These are phyloP conservation scores for Drosophila robusta DNA, from an alignment of 2,888 invertebrate species.

Conservation along the genomic window DNA sequence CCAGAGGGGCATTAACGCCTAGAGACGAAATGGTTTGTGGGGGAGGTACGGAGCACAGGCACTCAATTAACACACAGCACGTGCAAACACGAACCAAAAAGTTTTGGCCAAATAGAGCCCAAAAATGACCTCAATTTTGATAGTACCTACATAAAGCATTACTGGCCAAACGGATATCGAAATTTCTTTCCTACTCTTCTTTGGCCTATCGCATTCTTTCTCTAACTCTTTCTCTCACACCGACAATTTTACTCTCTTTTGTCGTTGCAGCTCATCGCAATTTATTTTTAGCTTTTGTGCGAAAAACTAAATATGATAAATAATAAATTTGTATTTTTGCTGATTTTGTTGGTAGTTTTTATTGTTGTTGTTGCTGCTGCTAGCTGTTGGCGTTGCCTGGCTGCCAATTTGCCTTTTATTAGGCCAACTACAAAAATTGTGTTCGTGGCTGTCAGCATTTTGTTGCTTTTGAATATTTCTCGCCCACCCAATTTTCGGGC, in stretches of 20 bases:
- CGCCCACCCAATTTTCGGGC: constrained; percentile 50
- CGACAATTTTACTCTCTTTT: neutral
- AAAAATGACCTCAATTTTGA: constrained; percentile 43
- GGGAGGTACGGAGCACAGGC: constrained; percentile 2
- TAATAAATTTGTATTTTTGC: constrained; percentile 62
- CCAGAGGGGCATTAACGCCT: constrained; percentile 43
- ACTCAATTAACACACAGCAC: constrained; percentile 59
- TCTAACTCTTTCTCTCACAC: neutral
- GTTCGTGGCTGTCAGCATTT: constrained; percentile 64
- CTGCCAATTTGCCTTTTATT: constrained; percentile 69
- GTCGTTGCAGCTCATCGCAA: constrained; percentile 38
- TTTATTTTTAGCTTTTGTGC: constrained; percentile 62
- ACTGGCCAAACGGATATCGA: constrained; percentile 34
- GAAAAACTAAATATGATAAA: constrained; percentile 61
- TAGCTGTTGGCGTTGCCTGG: constrained; percentile 39
- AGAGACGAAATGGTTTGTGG: neutral
- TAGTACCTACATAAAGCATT: constrained; percentile 1
- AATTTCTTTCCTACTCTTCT: constrained; percentile 14
- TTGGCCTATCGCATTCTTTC: too few relatives aligned
- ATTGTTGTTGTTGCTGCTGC: constrained; percentile 17
- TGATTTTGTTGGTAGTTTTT: constrained; percentile 42
- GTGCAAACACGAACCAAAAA: constrained; percentile 29
- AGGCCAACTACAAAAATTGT: constrained; percentile 65
- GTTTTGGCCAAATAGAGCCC: constrained; percentile 2
- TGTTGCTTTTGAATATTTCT: constrained; percentile 24